Percentiles rank a stretch among this genome's conserved stretches.
phyloP scores from a whole-genome alignment of 64 coral and sea anemone species.

The Dendronephthya gigantea region DNA sequence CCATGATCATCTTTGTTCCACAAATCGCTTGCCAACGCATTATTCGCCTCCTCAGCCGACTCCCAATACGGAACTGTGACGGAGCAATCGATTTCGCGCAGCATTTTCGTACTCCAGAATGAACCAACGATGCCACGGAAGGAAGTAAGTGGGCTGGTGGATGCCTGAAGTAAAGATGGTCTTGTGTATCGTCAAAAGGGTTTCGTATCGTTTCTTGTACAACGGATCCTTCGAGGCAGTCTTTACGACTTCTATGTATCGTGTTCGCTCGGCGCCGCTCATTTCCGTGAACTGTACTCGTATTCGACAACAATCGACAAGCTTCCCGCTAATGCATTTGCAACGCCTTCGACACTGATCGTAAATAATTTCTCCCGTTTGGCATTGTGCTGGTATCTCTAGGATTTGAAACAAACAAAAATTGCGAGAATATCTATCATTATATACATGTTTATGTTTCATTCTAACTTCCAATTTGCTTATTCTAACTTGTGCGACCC shows the following conservation, averaged over 20 bases:
- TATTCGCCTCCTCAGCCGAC: constrained; percentile 8
- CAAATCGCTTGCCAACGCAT: background rate
- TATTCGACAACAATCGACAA: background rate
- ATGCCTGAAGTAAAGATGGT: background rate
- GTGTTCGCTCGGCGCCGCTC: background rate
- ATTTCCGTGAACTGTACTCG: background rate
- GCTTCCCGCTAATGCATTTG: background rate
- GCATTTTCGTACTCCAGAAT: constrained; percentile 40
- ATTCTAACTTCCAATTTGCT: no score
- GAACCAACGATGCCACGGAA: constrained; percentile 41
- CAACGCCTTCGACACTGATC: background rate
- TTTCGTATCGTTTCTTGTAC: background rate
- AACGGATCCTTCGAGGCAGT: background rate
- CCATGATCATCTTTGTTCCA: constrained; percentile 9
- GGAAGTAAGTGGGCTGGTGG: background rate
- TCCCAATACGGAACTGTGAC: constrained; percentile 49
- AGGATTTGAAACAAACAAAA: no score
- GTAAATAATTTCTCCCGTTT: background rate
- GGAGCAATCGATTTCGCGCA: constrained; percentile 34
- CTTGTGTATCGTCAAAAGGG: background rate
- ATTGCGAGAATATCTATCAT: no score
- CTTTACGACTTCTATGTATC: background rate
- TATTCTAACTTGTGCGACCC: no score
- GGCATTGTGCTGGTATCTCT: no score
- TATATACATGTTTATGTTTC: no score